phyloP scores from a whole-genome alignment of 64 coral and sea anemone species.

The Pachyseris speciosa region DNA sequence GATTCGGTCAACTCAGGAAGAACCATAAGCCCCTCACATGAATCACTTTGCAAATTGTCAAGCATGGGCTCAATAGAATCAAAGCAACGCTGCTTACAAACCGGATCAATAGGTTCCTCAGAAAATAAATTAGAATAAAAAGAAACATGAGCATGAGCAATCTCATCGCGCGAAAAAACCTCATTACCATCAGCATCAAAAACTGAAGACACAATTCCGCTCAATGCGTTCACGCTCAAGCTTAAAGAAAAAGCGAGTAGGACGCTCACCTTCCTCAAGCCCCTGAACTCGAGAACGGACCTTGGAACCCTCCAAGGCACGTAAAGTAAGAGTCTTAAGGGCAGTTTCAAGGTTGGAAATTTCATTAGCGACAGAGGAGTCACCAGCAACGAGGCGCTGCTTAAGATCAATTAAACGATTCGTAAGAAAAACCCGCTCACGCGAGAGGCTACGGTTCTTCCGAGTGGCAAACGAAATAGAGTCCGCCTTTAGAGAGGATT shows the following conservation, averaged over 20 bases:
- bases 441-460: neutral
- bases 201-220: neutral
- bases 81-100: neutral
- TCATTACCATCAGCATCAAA: neutral
- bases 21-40: constrained; percentile 9
- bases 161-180: neutral
- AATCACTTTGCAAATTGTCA: neutral
- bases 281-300: neutral
- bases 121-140: constrained; percentile 38
- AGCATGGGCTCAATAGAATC: neutral
- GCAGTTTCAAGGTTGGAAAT: neutral
- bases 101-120: neutral
- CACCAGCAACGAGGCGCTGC: neutral
- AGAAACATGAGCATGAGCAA: neutral
- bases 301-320: neutral
- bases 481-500: neutral
- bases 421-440: neutral
- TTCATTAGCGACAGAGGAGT: neutral
- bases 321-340: neutral
- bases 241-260: constrained; percentile 10
- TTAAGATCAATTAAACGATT: neutral
- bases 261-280: constrained; percentile 46
- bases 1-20: neutral
- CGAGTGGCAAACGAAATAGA: neutral
- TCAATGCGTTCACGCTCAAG: neutral